Base-by-base conservation (phyloP, 2,113 vertebrate genomes). In the Scortum barcoo region DNA sequence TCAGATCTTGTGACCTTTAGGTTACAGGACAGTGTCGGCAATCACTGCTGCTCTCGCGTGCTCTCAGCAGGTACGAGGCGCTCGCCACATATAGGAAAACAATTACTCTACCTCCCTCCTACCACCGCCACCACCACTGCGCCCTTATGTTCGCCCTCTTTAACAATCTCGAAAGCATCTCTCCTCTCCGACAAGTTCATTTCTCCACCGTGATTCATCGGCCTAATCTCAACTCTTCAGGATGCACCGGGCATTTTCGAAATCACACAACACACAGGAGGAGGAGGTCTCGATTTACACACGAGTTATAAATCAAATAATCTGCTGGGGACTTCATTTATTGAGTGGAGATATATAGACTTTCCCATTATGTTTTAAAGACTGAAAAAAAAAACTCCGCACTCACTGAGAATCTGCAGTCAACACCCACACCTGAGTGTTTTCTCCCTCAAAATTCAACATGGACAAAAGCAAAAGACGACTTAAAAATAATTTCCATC, bases 201-300 rank as follows among this genome's bases (percentile, higher is more conserved):
- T 90, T 84, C 72, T 83, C 81, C 81, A 48, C 46, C n/a, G 62
- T 91, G 93, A 93, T 85, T 91, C 88, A 93, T 88, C 10, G 75
- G 56, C 71, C 83, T 87, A 87, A 93, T 92, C 86, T 83, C 50
- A 42, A 67, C 79, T 85, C 69, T 24, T 78, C 54, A 22, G 79
- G 89, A 91, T 68, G 89, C 67, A 75, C 26, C 7, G n/a, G 33
- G 86, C 61, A 11, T 83, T 76, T 76, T 73, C 33, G 56, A 79
- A 79, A 62, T 33, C 2, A 7, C 63, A 54, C 36, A 16, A 38
- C n/a, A 54, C 16, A n/a, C 77, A 69, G 42, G 68, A 62, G 33
- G 9, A 38, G 65, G 62, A 69, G 38, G 20, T 22, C 71, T 60
- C 0, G 0, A 80, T 76, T 51, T 7, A 73, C 24, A 7, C 38